Conservation (phyloP, 2,888 invertebrate genomes). For the Pandemis cinnamomeana region DNA sequence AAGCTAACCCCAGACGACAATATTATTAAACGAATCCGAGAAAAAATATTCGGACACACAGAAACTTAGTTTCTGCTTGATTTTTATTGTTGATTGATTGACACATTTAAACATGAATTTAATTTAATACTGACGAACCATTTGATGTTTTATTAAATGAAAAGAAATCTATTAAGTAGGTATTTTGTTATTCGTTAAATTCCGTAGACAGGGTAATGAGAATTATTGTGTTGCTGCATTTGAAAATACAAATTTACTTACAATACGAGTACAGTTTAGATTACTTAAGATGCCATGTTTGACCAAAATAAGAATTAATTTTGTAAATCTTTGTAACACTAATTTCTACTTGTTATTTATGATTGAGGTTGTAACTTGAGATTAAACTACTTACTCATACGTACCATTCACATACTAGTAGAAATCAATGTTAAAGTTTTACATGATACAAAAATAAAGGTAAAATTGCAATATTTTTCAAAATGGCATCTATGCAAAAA, state of each 20-base stretch:
- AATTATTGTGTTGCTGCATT: constrained; percentile 22
- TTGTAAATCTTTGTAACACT: constrained; percentile 15
- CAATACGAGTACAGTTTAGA: constrained; percentile 22
- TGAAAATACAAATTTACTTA: constrained; percentile 8
- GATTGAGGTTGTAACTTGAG: neutral
- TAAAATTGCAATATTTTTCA: neutral
- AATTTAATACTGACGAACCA: constrained; percentile 7
- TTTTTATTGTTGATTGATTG: neutral
- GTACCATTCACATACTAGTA: neutral
- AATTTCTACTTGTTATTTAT: constrained; percentile 6
- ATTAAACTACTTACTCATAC: neutral
- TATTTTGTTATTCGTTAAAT: constrained; percentile 28
- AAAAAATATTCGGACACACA: constrained; percentile 71
- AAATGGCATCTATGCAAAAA: neutral
- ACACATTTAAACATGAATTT: constrained; percentile 20
- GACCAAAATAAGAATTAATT: neutral
- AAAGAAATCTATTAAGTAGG: constrained; percentile 8
- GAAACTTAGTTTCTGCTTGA: constrained; percentile 56
- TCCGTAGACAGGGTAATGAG: constrained; percentile 39
- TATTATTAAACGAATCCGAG: constrained; percentile 67
- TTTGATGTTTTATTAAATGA: constrained; percentile 18
- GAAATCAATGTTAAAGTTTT: neutral
- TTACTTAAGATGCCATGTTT: constrained; percentile 24
- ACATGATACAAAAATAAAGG: neutral
- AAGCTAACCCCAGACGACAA: constrained; percentile 69